Base-by-base conservation (phyloP, 2,888 invertebrate species). In the Hylaea fasciaria region DNA sequence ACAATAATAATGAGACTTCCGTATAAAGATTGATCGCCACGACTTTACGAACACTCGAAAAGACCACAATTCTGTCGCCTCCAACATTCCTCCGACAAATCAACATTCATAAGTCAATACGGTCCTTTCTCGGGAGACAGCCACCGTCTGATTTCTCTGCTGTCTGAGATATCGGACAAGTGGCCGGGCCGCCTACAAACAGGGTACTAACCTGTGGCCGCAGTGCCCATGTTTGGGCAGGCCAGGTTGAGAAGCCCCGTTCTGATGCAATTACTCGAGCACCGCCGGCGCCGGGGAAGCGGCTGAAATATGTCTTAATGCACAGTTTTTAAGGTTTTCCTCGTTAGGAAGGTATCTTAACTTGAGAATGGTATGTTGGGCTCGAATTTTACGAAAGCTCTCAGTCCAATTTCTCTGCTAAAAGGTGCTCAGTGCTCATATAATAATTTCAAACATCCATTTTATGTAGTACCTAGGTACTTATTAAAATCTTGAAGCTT, bases 211-310 rank as follows among this genome's bases (percentile, higher is more conserved):
- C 32, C 32, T 32, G 32, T 32, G 32, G 32, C 10, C 52, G 39
- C 69, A 54, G 57, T 59, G 47, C 49, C 81, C 80, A 67, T 82
- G 69, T 82, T 78, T 76, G 82, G 81, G 57, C 65, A 76, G 76
- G 71, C 74, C 78, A 73, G 78, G 63, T 62, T 67, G 71, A n/a
- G n/a, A 65, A 57, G 71, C 73, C 77, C 80, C 76, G 82, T 80
- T 81, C 71, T 68, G 74, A 67, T 65, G 80, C 77, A 82, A 80
- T 76, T 73, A 76, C 54, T 62, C 35, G 61, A 55, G 57, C 63
- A 63, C 57, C 60, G 58, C 52, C 65, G 73, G 70, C 62, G 69
- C 68, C 69, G 57, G 61, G 65, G 62, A 66, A 64, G 54, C 51
- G 60, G 54, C 60, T 53, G 57, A 64, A 65, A 66, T 49, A 64